These are phyloP conservation scores for Psettodes erumei DNA, from an alignment of 2,113 vertebrate genomes.

Conservation along the genomic window DNA sequence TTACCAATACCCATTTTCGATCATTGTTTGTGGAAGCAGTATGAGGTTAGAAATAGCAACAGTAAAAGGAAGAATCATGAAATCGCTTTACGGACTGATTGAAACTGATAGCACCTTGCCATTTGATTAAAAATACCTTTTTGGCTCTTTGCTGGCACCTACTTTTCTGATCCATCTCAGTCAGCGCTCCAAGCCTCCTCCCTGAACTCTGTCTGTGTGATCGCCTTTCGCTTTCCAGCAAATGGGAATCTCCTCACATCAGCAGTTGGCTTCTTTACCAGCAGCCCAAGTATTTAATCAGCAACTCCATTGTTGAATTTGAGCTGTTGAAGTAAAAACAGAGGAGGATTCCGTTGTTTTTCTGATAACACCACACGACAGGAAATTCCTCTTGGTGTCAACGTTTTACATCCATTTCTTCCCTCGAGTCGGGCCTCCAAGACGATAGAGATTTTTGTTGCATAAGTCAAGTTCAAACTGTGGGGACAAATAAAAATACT, in stretches of 20 bases:
- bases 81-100: conserved; percentile 5
- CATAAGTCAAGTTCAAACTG: conserved; percentile 31
- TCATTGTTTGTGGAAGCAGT: background rate
- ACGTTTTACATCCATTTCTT: conserved; percentile 36
- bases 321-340: conserved; percentile 68
- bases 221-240: conserved; percentile 28
- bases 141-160: conserved; percentile 16
- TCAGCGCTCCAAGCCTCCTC: conserved; percentile 3
- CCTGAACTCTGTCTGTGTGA: conserved; percentile 27
- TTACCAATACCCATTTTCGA: background rate
- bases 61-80: conserved; percentile 7
- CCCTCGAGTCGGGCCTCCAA: background rate
- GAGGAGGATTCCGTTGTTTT: conserved; percentile 76
- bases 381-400: conserved; percentile 81
- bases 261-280: conserved; percentile 60
- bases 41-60: background rate
- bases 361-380: conserved; percentile 81
- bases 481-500: conserved; percentile 3
- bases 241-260: conserved; percentile 63
- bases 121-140: conserved; percentile 37
- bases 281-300: conserved; percentile 76
- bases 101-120: conserved; percentile 35
- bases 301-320: conserved; percentile 68
- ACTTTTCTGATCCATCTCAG: conserved; percentile 3
- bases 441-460: conserved; percentile 18